phyloP scores from a whole-genome alignment of 2,113 vertebrate genomes.

The Sterrhoptilus dennistouni region DNA sequence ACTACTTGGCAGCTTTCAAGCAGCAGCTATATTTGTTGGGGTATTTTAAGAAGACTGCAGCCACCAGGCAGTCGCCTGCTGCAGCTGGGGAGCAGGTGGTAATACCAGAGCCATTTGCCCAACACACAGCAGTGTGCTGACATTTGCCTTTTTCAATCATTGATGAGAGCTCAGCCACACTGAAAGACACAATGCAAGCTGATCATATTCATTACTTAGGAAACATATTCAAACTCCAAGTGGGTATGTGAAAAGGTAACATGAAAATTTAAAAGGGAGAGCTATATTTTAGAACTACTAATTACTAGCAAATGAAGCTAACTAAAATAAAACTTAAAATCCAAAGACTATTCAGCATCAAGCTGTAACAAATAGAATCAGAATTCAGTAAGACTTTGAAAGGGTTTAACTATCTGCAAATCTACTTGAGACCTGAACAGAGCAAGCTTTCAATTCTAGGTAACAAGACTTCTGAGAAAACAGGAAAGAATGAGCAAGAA shows the following conservation, averaged over 20 bases:
- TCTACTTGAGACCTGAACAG: background rate
- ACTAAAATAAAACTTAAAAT: background rate
- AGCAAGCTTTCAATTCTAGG: background rate
- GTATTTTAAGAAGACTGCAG: background rate
- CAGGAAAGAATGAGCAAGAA: background rate
- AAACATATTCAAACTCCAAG: background rate
- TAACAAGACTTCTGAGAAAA: background rate
- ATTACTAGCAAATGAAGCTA: background rate
- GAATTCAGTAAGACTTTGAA: background rate
- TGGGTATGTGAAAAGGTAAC: background rate
- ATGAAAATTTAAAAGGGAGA: background rate
- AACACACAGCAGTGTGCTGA: background rate
- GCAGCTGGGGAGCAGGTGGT: background rate
- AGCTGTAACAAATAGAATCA: background rate
- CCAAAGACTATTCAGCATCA: background rate
- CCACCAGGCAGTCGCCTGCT: background rate
- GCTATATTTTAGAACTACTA: background rate
- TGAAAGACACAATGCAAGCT: background rate
- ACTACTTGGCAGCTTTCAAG: background rate
- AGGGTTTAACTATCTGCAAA: background rate
- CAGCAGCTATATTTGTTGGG: background rate
- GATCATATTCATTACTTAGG: background rate
- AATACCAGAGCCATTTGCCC: background rate
- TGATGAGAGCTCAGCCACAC: background rate
- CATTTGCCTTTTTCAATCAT: background rate